Evolutionary conservation across 2,888 invertebrate species (phyloP), one percentile per base, ranked within the genome.

Genomic region (Mamestra brassicae): DNA sequence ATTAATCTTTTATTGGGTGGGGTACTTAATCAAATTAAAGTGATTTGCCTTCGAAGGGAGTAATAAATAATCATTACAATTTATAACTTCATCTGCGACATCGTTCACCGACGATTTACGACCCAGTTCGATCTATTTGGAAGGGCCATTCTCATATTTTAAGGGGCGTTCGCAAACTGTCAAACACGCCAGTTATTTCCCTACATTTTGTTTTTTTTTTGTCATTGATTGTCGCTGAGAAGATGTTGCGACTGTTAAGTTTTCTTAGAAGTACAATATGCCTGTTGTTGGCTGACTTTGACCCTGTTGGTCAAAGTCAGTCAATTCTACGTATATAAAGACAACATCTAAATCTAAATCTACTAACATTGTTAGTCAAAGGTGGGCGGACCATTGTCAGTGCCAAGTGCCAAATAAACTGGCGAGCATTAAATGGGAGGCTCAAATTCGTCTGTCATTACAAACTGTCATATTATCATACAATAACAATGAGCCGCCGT

Each of bases 401-500:
- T 90, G 90, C 84, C 84, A 88, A 88, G 88, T 89, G 87, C 85
- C 90, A 90, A 90, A 93, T 89, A 92, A 90, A 92, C 89, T 85
- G 80, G 78, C 50, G 69, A 90, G 90, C 93, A 94, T 93, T 92
- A 89, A 93, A 94, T 93, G 91, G 94, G 94, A 91, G 93, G 93
- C 85, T 81, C 87, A 89, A 88, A 88, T 89, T 89, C 85, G 90
- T 88, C 88, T 87, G 88, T 85, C 89, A 90, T 92, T 91, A 90
- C 84, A 74, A 87, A 74, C 87, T 91, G 91, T 91, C 89, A 87
- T 83, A 79, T 95, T 95, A 93, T 88, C 95, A 95, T 95, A 95
- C 95, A 95, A 95, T 94, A 84, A 91, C 94, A 95, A 95, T 94
- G 84, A 92, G 91, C 92, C 90, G 84, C 93, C 87, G 91, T 89